Conservation (phyloP, 2,113 vertebrate species). For the Elephas maximus region DNA sequence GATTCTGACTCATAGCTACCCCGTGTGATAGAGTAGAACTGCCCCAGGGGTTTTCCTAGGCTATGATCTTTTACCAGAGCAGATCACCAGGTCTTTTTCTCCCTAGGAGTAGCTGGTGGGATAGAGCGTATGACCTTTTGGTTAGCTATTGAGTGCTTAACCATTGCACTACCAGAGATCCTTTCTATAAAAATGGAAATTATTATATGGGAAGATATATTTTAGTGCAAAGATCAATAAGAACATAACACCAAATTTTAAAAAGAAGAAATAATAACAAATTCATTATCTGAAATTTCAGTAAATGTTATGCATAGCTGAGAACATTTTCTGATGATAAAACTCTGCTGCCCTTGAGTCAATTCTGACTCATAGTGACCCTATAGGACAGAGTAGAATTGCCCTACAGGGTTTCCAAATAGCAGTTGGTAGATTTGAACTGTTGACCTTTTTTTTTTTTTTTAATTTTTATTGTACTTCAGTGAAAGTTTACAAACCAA, state of each 20-base stretch:
- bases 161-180: background rate
- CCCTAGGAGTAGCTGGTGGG: background rate
- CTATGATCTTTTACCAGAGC: background rate
- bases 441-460: too few relatives aligned
- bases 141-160: background rate
- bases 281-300: background rate
- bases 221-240: constrained; percentile 16
- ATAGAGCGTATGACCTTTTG: background rate
- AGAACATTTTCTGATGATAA: constrained; percentile 6
- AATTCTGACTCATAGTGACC: too few relatives aligned
- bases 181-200: background rate
- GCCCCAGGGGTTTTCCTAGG: background rate
- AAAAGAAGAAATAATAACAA: background rate
- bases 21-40: background rate
- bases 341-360: too few relatives aligned
- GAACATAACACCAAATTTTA: background rate
- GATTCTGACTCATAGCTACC: background rate
- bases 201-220: background rate
- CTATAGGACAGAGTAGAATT: too few relatives aligned
- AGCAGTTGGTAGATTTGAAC: too few relatives aligned
- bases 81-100: background rate
- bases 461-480: too few relatives aligned
- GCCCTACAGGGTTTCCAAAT: too few relatives aligned
- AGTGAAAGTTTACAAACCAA: too few relatives aligned
- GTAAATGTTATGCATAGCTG: background rate